Evolutionary conservation across 2,888 invertebrate genomes (phyloP), one percentile per base, ranked within the genome.

Genomic region (Falcaria lacertinaria): DNA sequence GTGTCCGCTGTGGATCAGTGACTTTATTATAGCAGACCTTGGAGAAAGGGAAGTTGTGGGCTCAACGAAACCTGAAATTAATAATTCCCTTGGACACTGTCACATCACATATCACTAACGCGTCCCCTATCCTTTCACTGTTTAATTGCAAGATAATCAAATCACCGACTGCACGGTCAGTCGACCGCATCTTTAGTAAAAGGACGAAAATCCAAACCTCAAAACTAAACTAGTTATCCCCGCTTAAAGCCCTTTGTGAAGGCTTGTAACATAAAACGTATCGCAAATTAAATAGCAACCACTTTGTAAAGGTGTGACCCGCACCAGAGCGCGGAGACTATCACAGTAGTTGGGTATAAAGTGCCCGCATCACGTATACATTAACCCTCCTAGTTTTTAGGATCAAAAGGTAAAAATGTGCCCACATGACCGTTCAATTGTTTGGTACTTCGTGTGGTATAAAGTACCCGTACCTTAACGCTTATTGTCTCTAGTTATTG

Each of bases 301-400:
- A 68, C 77, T 81, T 77, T 77, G 71, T 70, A 60, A 80, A 84
- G 83, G 84, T 84, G 82, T 76, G 77, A 76, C 76, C 77, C 82
- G 76, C 81, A 77, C 64, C 17, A n/a, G n/a, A n/a, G n/a, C n/a
- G n/a, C n/a, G n/a, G n/a, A n/a, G n/a, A n/a, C n/a, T n/a, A n/a
- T n/a, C n/a, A 33, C 37, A 41, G 44, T 47, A 43, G 42, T 44
- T 39, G n/a, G 50, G 50, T 52, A 61, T 59, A 71, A 51, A 59
- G 57, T 33, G 47, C 71, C 71, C 71, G 71, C 72, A 71, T 71
- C 34, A 40, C 40, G 46, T 34, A 43, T 43, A 47, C 34, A 43
- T 28, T 38, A 47, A 57, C 64, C 60, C 65, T 57, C 52, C 57
- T 63, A 59, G 63, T 64, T 64, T 62, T 62, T 41, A 25, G 28